Base-by-base conservation (phyloP, 2,888 invertebrate species). In the Ecdyonurus torrentis region DNA sequence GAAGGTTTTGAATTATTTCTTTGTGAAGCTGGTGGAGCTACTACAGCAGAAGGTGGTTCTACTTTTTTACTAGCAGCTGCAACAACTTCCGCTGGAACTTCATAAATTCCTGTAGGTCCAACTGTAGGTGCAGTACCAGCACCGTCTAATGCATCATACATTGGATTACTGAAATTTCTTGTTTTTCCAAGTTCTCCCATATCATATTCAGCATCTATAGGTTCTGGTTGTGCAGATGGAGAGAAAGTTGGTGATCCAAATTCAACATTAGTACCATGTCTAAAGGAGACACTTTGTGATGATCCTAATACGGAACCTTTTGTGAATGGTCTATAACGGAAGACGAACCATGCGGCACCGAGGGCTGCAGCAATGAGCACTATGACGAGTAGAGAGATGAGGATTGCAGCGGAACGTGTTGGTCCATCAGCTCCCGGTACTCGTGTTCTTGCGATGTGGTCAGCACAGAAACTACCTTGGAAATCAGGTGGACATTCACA, bases 131-230 rank as follows among this genome's bases (percentile, higher is more conserved):
- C 66, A 2, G 69, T 68, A 59, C 71, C 71, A 61, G 69, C 71
- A 63, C 68, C 72, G 66, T 77, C 75, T 69, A 78, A 70, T 1
- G 91, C 92, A 72, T 98, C 97, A 76, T 97, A 98, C 90, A 97
- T 95, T 60, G 97, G 97, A 78, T 98, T 98, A 71, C 91, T 89
- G 79, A 98, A 98, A 76, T 98, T 96, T 62, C 95, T 80, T 64
- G 85, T 86, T 75, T 91, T 91, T 68, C 84, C 82, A 1, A 87
- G 82, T 66, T 90, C 87, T 70, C 88, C 87, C 70, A 91, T 75
- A 70, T 83, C 86, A 75, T 91, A 91, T 64, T 88, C 89, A 53
- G 85, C 84, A 71, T 89, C 91, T 50, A 85, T 75, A 10, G 86
- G 85, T 73, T 84, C 83, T 72, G 76, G 74, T 62, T 78, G 72